Evolutionary conservation across 2,888 invertebrate genomes (phyloP), one percentile per base, ranked within the genome.

Genomic region (Halocaridina rubra): DNA sequence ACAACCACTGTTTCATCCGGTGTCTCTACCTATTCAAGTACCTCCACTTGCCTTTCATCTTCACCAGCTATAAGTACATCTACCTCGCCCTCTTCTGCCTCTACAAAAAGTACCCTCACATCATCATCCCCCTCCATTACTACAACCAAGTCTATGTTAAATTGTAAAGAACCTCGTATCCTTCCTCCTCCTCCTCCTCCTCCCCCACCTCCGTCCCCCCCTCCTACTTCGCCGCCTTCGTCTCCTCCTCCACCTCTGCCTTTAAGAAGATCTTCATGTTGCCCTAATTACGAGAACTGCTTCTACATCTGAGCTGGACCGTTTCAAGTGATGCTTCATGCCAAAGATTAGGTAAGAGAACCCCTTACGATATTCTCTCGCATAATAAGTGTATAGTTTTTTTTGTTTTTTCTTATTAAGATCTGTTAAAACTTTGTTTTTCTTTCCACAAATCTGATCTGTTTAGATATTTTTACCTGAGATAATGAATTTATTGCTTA

Each of bases 331-430:
- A 67, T 74, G 75, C 33, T 27, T 64, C 39, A 81, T 67, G 46
- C 81, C 81, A 81, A 81, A 81, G 81, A 81, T 81, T 81, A 75
- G 81, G 75, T 81, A 24, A 81, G 75, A 7, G n/a, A n/a, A n/a
- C n/a, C n/a, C n/a, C n/a, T n/a, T n/a, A n/a, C n/a, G n/a, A n/a
- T n/a, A n/a, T n/a, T n/a, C n/a, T n/a, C n/a, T n/a, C n/a, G n/a
- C n/a, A n/a, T n/a, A n/a, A n/a, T n/a, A n/a, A n/a, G n/a, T n/a
- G n/a, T n/a, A n/a, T n/a, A n/a, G n/a, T n/a, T n/a, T n/a, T n/a
- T n/a, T n/a, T n/a, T n/a, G n/a, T n/a, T n/a, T n/a, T n/a, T n/a
- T n/a, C n/a, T n/a, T n/a, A n/a, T n/a, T n/a, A n/a, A n/a, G n/a
- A n/a, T n/a, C n/a, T n/a, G n/a, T n/a, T n/a, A n/a, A n/a, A n/a